Percentiles rank a stretch among this genome's conserved stretches.
Evolutionary conservation across 1,140 invertebrate species (phyloP).

Genomic region (Drosophila malerkotliana): DNA sequence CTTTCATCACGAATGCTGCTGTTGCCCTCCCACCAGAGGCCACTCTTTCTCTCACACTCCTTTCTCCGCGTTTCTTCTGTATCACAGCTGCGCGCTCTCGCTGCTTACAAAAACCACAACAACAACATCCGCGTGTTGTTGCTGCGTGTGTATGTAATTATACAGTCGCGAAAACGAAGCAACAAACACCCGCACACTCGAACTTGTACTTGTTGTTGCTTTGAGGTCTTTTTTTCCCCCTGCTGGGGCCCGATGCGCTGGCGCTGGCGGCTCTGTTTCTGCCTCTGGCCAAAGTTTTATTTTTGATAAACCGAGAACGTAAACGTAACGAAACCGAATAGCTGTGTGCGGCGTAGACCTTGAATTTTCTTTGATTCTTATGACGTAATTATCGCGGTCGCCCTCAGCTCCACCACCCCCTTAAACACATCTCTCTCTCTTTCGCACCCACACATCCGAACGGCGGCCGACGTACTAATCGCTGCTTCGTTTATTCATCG

Average conservation of each 20-base stretch:
- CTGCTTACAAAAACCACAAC: constrained; percentile 61
- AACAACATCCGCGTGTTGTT: constrained; percentile 31
- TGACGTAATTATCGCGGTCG: constrained; percentile 79
- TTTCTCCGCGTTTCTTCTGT: constrained; percentile 54
- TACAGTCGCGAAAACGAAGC: constrained; percentile 63
- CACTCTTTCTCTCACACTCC: constrained; percentile 44
- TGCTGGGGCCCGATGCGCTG: constrained; percentile 3
- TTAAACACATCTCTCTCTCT: constrained; percentile 8
- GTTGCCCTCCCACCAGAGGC: constrained; percentile 48
- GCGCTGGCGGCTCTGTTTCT: constrained; percentile 13
- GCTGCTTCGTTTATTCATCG: constrained; percentile 79
- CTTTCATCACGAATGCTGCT: constrained; percentile 8
- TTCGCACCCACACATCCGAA: constrained; percentile 59
- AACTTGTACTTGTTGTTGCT: constrained; percentile 28
- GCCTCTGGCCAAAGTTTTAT: constrained; percentile 63
- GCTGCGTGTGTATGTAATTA: constrained; percentile 67
- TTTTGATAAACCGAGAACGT: constrained; percentile 68
- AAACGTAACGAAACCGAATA: constrained; percentile 78
- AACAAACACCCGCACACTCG: constrained; percentile 40
- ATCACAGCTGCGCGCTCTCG: constrained; percentile 66
- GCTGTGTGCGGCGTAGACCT: constrained; percentile 67
- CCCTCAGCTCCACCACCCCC: not conserved
- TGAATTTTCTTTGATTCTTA: constrained; percentile 83
- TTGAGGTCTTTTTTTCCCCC: not conserved
- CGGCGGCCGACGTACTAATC: constrained; percentile 73